These are phyloP conservation scores for Andricus quercusramuli DNA, from an alignment of 2,888 invertebrate genomes.

Conservation along the genomic window DNA sequence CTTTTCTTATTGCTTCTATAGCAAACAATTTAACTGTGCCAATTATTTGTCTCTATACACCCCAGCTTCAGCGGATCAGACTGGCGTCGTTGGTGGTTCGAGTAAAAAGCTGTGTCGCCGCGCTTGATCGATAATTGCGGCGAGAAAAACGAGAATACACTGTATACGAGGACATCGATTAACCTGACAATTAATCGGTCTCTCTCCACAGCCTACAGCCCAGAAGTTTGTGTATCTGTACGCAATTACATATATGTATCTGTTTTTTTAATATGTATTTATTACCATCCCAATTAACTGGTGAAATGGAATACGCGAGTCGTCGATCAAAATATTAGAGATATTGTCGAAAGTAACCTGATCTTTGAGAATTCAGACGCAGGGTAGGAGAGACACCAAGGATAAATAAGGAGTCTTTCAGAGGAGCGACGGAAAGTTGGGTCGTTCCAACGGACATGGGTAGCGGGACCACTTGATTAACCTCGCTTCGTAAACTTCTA, in stretches of 20 bases:
- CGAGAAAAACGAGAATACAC: constrained; percentile 19
- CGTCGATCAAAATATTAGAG: constrained; percentile 37
- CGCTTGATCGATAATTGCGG: constrained; percentile 33
- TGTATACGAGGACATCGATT: constrained; percentile 26
- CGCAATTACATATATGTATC: background rate
- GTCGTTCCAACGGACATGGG: background rate
- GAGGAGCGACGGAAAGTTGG: constrained; percentile 8
- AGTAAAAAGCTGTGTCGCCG: constrained; percentile 37
- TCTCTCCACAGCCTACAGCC: background rate
- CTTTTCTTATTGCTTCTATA: constrained; percentile 6
- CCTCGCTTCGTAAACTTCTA: constrained; percentile 17
- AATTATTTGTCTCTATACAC: constrained; percentile 36
- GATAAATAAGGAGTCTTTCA: constrained; percentile 27
- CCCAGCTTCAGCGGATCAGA: constrained; percentile 13
- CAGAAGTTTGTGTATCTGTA: constrained; percentile 25
- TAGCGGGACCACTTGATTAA: constrained; percentile 19
- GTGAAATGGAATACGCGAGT: constrained; percentile 25
- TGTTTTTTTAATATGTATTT: background rate
- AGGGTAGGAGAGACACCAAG: background rate
- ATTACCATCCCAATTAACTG: constrained; percentile 26
- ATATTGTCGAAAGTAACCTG: constrained; percentile 36
- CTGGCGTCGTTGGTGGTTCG: constrained; percentile 40
- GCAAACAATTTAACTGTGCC: constrained; percentile 28
- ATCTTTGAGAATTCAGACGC: background rate
- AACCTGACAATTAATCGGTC: constrained; percentile 37